These are phyloP conservation scores for Accipiter cooperii DNA, from an alignment of 2,113 vertebrate species.

Conservation along the genomic window DNA sequence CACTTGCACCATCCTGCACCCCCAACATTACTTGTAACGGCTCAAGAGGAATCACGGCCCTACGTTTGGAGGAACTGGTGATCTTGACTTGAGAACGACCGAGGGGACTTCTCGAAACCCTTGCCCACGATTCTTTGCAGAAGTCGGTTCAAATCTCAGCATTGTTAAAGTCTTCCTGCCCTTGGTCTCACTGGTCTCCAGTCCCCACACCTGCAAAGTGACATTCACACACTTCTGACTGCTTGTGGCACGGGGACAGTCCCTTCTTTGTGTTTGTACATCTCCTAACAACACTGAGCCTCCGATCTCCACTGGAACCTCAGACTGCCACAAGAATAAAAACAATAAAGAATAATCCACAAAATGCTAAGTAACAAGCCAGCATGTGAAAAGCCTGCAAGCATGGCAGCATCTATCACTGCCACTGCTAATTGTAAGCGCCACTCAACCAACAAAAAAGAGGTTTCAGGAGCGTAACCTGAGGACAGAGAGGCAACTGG, in stretches of 20 bases:
- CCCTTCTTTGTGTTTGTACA: background rate
- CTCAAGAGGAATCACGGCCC: background rate
- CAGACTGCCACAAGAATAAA: background rate
- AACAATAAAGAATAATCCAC: background rate
- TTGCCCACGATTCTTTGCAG: background rate
- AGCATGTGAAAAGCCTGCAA: background rate
- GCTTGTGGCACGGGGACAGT: background rate
- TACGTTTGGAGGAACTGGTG: background rate
- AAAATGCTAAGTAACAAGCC: background rate
- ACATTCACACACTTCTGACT: background rate
- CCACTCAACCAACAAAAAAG: background rate
- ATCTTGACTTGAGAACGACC: background rate
- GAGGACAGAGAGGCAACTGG: background rate
- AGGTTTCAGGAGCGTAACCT: background rate
- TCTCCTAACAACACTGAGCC: background rate
- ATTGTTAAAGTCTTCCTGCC: background rate
- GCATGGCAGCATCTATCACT: background rate
- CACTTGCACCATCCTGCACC: background rate
- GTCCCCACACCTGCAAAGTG: background rate
- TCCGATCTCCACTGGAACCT: background rate
- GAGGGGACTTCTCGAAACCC: background rate
- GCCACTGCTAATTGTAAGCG: background rate
- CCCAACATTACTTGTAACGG: background rate
- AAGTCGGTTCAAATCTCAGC: background rate
- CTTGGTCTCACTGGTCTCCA: background rate